Conservation (phyloP, 1,140 invertebrate genomes). For the Lepidurus apus region DNA sequence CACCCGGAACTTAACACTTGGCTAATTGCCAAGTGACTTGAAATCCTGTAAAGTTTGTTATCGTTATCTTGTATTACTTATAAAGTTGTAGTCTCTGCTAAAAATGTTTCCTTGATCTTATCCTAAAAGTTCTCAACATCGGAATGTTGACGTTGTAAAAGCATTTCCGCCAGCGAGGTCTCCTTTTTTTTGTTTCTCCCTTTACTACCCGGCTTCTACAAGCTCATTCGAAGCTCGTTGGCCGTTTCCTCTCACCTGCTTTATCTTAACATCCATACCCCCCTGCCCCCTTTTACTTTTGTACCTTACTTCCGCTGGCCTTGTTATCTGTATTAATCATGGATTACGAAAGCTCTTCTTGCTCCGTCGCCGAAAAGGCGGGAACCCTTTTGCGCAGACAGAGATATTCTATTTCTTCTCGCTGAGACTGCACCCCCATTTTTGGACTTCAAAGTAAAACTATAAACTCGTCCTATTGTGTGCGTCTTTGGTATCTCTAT, state of each 20-base stretch:
- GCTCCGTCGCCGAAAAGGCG: background rate
- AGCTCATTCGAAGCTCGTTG: background rate
- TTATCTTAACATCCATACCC: background rate
- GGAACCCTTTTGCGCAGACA: background rate
- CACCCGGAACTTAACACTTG: background rate
- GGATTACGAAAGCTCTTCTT: background rate
- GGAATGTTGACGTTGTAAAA: background rate
- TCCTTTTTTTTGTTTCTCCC: background rate
- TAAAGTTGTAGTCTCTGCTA: too few species aligned
- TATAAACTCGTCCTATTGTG: background rate
- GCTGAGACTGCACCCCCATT: background rate
- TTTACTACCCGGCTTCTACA: background rate
- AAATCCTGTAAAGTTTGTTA: background rate
- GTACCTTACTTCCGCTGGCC: slow-evolving; percentile 7
- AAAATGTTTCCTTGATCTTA: too few species aligned
- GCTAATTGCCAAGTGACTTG: background rate
- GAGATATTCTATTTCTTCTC: background rate
- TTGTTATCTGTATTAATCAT: background rate
- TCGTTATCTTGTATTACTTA: background rate
- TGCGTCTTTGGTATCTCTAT: background rate
- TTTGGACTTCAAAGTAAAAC: background rate
- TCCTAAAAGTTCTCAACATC: background rate
- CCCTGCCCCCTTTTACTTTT: background rate
- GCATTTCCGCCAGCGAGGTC: background rate
- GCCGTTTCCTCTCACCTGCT: background rate